Evolutionary conservation across 2,888 invertebrate genomes (phyloP), one percentile per base, ranked within the genome.

Genomic region (Blastobasis adustella): DNA sequence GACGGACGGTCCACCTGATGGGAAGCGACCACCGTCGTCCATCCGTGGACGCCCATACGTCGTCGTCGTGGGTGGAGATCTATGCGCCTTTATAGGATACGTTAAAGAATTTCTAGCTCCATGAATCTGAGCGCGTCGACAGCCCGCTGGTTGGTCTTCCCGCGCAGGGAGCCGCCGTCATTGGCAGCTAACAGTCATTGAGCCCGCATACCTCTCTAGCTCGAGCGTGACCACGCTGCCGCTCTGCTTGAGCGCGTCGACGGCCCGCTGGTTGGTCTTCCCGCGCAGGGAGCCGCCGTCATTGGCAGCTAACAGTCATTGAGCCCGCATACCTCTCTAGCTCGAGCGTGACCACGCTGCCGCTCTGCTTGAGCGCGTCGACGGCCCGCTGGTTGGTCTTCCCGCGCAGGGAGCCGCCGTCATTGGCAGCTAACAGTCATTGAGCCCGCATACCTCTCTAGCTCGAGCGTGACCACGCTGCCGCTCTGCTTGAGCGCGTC

Each of bases 251-350:
- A 99, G 90, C 47, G 98, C 95, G 79, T 99, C 98, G 0, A 99
- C 99, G 0, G 99, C 98, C 69, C 99, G 95, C 73, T 98, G 97
- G 87, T 99, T 99, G 51, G 96, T 96, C 81, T 96, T 97, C 60
- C 98, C 98, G 76, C 98, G 97, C 56, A 99, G 89, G 23, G 96
- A 95, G 64, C 94, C 94, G 23, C 96, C 97, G 88, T 99, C 98
- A 95, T 98, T 79, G 98, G 98, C 49, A 99, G 96, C 66, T 99
- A 99, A 69, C 99, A 94, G 88, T 99, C 99, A 81, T 99, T 98
- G 61, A 99, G 97, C 66, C 95, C 37, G n/a, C 44, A 10, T 7
- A 88, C 74, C 97, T 92, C 72, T 98, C 97, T 59, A 98, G 84
- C 63, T 97, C 95, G 9, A 99, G 87, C 47, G 94, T 93, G 41